phyloP scores from a whole-genome alignment of 2,113 vertebrate genomes.

The Cinclus mexicanus region DNA sequence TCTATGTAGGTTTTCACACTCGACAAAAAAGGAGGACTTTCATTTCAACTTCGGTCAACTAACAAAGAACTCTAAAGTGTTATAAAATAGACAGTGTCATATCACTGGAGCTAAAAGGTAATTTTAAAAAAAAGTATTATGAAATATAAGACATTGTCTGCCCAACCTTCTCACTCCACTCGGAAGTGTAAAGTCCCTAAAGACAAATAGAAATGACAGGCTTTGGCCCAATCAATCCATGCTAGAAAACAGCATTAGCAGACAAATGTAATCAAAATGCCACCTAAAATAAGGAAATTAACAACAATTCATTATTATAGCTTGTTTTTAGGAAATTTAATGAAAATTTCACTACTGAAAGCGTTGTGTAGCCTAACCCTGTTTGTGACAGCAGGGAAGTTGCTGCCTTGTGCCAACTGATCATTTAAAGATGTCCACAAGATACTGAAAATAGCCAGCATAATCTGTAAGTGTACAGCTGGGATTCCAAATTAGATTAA shows the following conservation, averaged over 20 bases:
- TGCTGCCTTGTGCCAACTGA: constrained; percentile 30
- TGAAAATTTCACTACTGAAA: neutral
- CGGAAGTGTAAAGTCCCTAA: neutral
- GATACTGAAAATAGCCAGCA: constrained; percentile 43
- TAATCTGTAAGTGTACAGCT: constrained; percentile 31
- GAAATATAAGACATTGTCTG: neutral
- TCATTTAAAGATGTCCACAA: constrained; percentile 48
- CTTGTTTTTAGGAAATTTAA: neutral
- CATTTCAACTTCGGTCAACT: constrained; percentile 26
- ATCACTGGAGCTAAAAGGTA: neutral
- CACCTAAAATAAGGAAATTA: neutral
- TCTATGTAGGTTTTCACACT: constrained; percentile 44
- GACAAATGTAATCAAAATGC: neutral
- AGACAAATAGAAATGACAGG: neutral
- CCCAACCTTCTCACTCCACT: neutral
- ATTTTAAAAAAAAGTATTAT: constrained; percentile 2
- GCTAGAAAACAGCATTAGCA: neutral
- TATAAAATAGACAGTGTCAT: neutral
- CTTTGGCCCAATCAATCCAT: neutral
- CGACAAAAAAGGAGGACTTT: neutral
- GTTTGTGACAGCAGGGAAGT: constrained; percentile 46
- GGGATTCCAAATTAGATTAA: constrained; percentile 66
- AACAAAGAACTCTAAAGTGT: neutral
- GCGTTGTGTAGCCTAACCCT: neutral
- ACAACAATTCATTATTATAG: neutral